Percentiles rank a stretch among this genome's conserved stretches.
phyloP scores from a whole-genome alignment of 2,113 vertebrate genomes.

The Syngnathus scovelli region DNA sequence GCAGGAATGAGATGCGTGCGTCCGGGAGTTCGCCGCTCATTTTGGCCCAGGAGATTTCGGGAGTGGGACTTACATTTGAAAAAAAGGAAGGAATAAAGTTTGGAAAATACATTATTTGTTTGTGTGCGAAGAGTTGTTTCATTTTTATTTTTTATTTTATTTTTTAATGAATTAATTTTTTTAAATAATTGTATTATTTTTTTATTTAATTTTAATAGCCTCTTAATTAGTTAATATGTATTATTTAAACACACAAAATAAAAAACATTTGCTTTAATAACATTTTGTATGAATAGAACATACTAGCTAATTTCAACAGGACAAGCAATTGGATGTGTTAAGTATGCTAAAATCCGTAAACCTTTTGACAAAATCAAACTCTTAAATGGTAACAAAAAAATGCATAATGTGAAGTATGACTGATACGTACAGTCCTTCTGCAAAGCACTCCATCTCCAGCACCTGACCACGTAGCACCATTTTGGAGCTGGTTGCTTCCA shows the following conservation, averaged over 20 bases:
- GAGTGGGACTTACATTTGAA: conserved; percentile 79
- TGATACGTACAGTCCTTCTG: conserved; percentile 89
- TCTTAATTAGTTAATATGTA: neutral
- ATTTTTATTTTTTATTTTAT: neutral
- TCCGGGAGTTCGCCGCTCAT: conserved; percentile 80
- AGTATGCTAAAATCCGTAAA: no score
- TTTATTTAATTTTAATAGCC: neutral
- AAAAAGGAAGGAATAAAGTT: neutral
- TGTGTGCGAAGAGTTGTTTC: neutral
- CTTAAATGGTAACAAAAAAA: neutral
- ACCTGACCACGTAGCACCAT: conserved; percentile 85
- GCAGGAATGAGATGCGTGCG: conserved; percentile 76
- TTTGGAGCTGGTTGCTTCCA: conserved; percentile 78
- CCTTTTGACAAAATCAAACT: neutral
- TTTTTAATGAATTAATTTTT: no score
- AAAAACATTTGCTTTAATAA: neutral
- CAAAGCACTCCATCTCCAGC: conserved; percentile 90
- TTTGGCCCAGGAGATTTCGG: conserved; percentile 85
- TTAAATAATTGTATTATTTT: neutral
- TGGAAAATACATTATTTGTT: neutral
- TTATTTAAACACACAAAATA: neutral
- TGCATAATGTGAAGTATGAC: neutral
- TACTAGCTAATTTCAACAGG: no score
- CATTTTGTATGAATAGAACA: no score
- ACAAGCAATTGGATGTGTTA: no score